Percentiles rank a stretch among this genome's conserved stretches.
Conservation (phyloP, 1,140 invertebrate genomes). For the Listronotus bonariensis region DNA sequence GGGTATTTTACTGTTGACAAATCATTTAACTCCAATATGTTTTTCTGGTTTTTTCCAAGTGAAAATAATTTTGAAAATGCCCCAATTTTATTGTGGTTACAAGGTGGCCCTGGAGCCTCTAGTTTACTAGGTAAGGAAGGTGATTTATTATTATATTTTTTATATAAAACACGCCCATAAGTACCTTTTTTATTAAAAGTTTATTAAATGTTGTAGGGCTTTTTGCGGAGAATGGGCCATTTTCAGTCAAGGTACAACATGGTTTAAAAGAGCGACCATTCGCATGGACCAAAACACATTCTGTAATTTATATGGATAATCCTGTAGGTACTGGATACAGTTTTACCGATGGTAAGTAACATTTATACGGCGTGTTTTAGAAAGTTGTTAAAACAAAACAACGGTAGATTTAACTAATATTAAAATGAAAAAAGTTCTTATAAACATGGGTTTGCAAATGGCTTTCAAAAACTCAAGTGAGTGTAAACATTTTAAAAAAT, state of each 20-base stretch:
- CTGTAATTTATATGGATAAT: conserved; percentile 82
- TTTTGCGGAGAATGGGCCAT: too few species aligned
- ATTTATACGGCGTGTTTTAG: conserved; percentile 72
- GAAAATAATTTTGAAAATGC: conserved; percentile 56
- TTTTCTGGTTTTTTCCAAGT: conserved; percentile 79
- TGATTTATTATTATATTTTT: not conserved
- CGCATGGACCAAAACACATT: conserved; percentile 62
- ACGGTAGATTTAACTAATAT: too few species aligned
- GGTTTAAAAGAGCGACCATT: conserved; percentile 60
- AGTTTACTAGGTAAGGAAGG: conserved; percentile 65
- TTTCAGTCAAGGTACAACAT: not conserved
- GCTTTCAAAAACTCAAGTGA: too few species aligned
- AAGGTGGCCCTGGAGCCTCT: conserved; percentile 67
- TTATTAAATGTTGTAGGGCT: too few species aligned
- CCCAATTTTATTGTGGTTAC: conserved; percentile 74
- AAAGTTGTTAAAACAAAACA: too few species aligned
- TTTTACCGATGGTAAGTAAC: conserved; percentile 65
- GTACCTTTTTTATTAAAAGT: too few species aligned
- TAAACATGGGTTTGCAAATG: too few species aligned
- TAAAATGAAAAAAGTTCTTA: too few species aligned
- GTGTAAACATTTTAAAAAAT: too few species aligned
- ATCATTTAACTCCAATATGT: conserved; percentile 67
- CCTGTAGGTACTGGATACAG: conserved; percentile 80
- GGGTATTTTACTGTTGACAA: conserved; percentile 74
- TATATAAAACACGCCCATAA: too few species aligned